These are phyloP conservation scores for Paraplagusia blochii DNA, from an alignment of 2,113 vertebrate species.

Conservation along the genomic window DNA sequence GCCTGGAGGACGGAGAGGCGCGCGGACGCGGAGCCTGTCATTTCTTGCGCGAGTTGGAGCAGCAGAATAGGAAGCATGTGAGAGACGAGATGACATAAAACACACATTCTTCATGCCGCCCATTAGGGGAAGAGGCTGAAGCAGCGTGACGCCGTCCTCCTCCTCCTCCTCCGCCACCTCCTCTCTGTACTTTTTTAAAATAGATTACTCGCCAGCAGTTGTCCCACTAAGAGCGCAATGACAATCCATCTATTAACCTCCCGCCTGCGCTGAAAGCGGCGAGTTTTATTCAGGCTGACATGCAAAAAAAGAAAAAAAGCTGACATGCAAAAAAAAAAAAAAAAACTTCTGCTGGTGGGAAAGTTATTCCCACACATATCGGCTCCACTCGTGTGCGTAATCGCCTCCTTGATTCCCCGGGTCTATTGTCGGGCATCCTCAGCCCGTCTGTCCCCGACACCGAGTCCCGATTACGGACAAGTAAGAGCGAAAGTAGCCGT, in stretches of 20 bases:
- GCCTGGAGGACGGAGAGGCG: constrained; percentile 78
- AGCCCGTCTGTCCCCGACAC: constrained; percentile 1
- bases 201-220: constrained; percentile 85
- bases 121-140: constrained; percentile 87
- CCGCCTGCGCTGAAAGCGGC: constrained; percentile 45
- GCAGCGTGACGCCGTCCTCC: constrained; percentile 79
- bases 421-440: too few species aligned
- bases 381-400: constrained; percentile 6
- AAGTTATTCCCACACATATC: constrained; percentile 42
- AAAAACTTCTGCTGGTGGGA: constrained; percentile 76
- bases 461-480: not conserved
- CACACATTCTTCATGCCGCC: constrained; percentile 83
- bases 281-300: constrained; percentile 64
- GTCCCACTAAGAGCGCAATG: constrained; percentile 81
- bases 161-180: constrained; percentile 36
- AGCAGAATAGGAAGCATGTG: constrained; percentile 84
- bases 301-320: constrained; percentile 56
- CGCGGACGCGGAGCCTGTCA: constrained; percentile 81
- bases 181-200: constrained; percentile 51
- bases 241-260: constrained; percentile 71
- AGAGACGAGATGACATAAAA: constrained; percentile 90
- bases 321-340: constrained; percentile 29
- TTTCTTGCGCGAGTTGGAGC: constrained; percentile 88
- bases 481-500: not conserved
- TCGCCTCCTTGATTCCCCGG: not conserved